Conservation (phyloP, 2,113 vertebrate genomes). For the Gorsachius goisagi region DNA sequence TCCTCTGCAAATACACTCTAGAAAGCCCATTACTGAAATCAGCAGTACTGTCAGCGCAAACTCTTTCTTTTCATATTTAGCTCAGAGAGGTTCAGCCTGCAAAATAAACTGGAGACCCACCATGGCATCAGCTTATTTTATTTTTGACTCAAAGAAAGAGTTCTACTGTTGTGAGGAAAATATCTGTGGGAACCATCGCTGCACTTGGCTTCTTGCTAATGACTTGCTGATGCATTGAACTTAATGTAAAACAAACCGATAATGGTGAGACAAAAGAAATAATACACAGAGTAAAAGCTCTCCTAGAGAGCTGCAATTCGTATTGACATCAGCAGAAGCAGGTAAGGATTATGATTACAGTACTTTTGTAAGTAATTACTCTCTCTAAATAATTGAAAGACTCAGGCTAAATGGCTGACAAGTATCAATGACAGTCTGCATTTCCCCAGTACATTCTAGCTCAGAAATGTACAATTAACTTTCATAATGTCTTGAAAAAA, state of each 20-base stretch:
- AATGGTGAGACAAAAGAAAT: background rate
- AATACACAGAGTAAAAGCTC: background rate
- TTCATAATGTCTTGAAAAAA: background rate
- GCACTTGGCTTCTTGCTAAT: background rate
- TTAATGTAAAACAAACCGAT: background rate
- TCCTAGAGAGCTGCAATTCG: background rate
- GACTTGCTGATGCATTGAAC: background rate
- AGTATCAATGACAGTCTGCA: background rate
- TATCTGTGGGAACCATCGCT: background rate
- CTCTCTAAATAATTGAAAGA: background rate
- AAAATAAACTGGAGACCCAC: background rate
- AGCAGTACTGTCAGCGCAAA: background rate
- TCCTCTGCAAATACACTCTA: background rate
- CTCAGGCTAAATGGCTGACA: background rate
- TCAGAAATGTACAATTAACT: background rate
- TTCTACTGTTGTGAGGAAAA: rapidly evolving
- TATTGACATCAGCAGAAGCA: background rate
- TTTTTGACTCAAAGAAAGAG: background rate
- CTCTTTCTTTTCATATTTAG: background rate
- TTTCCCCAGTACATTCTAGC: background rate
- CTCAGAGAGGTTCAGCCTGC: background rate
- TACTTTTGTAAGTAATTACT: background rate
- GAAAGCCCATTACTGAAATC: background rate
- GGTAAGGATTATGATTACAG: background rate
- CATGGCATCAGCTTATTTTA: background rate